Evolutionary conservation across 2,113 vertebrate species (phyloP), one percentile per base, ranked within the genome.

Genomic region (Phycodurus eques): DNA sequence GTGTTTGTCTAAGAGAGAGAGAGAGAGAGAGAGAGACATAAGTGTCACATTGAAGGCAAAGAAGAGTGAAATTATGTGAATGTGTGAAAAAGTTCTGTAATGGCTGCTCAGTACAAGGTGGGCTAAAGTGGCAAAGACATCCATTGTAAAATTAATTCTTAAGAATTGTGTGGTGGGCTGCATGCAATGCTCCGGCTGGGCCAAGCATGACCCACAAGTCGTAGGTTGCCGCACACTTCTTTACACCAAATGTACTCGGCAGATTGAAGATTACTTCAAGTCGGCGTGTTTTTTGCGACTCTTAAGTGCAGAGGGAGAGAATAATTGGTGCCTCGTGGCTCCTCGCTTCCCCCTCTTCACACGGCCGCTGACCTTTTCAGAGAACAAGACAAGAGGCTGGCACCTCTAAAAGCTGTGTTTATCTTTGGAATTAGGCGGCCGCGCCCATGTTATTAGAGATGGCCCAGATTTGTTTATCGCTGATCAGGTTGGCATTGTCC

Each of bases 401-500:
- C 78, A 80, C 75, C 75, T 83, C 77, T 72, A 77, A 80, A 90
- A 90, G 85, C 79, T 47, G 67, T 79, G 74, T 87, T 87, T 85
- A 87, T 87, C 83, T 81, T 77, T 59, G 64, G 82, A 83, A 89
- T 77, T 83, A 83, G 86, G 76, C 83, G 8, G 8, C 60, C 42
- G 19, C 74, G 77, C 79, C 83, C 76, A 64, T 76, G 72, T 89
- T 87, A 91, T 90, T 91, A 89, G 84, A 86, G 88, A 87, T 73
- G 75, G 84, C 83, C 66, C 83, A 85, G 88, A 89, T 89, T 85
- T 87, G 87, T 85, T 88, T 88, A 83, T 85, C 71, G 76, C 82
- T 78, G 83, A 90, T 89, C 83, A 81, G 80, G 86, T 81, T 80
- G 86, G 83, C 82, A 84, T 90, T 85, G 87, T 88, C 84, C 85